A percentile compares a stretch with the other conserved stretches of the same genome.
These are phyloP conservation scores for Phorcus lineatus DNA, from an alignment of 2,888 invertebrate genomes.

Conservation along the genomic window DNA sequence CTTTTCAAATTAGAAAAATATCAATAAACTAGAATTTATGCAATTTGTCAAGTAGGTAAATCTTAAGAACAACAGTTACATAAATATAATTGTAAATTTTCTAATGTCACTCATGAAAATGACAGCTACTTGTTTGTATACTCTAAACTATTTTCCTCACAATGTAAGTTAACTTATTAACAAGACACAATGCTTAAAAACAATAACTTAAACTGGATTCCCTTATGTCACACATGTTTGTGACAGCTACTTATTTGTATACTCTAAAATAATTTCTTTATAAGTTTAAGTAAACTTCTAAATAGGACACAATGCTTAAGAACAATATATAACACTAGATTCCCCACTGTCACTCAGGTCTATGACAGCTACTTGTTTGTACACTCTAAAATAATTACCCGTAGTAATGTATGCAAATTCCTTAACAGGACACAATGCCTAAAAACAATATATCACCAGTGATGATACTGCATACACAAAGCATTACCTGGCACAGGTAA, in stretches of 20 bases:
- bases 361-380: constrained; percentile 6
- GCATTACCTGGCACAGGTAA: not conserved
- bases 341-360: not conserved
- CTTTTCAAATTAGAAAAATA: no score
- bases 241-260: not conserved
- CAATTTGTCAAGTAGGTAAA: no score
- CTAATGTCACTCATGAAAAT: no score
- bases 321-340: not conserved
- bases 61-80: no score
- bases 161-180: no score
- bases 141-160: no score
- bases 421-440: not conserved
- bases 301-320: not conserved
- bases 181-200: not conserved
- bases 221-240: not conserved
- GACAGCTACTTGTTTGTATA: no score
- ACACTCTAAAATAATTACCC: not conserved
- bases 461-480: not conserved
- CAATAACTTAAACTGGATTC: not conserved
- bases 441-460: not conserved
- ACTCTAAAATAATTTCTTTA: no score
- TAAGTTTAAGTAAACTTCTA: no score
- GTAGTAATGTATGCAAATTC: not conserved
- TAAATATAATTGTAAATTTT: no score
- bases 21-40: no score